Evolutionary conservation across 2,797 vertebrate genomes (phyloP).

Genomic region (Carduelis carduelis): DNA sequence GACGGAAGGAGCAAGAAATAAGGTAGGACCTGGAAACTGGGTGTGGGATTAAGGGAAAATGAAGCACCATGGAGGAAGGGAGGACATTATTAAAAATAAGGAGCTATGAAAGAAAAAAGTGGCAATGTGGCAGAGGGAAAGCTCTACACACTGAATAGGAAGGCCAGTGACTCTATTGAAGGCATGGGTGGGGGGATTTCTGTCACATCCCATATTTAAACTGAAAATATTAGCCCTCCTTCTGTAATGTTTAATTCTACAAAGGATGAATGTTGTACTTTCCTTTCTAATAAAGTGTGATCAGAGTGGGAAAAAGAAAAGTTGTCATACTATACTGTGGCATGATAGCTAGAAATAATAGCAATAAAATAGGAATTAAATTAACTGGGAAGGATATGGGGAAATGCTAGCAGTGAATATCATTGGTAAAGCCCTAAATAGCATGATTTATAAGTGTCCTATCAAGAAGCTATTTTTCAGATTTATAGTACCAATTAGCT

Average conservation of each 20-base stretch:
- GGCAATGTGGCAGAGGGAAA: neutral
- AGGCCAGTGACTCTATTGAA: neutral
- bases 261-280: neutral
- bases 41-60: slow-evolving; percentile 44
- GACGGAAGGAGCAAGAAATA: slow-evolving; percentile 55
- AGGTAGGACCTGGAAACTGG: slow-evolving; percentile 55
- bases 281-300: neutral
- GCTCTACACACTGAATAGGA: neutral
- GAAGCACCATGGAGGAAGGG: neutral
- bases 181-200: neutral
- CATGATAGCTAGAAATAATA: slow-evolving; percentile 27
- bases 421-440: neutral
- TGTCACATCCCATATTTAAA: neutral
- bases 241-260: neutral
- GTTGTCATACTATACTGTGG: neutral
- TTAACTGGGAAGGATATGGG: neutral
- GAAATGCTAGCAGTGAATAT: neutral
- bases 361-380: slow-evolving; percentile 14
- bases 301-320: slow-evolving; percentile 13
- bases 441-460: neutral
- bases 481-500: neutral
- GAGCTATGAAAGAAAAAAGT: neutral
- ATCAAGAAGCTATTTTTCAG: slow-evolving; percentile 13
- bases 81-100: neutral
- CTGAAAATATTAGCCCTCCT: neutral